Percentiles rank a stretch among this genome's conserved stretches.
Conservation (phyloP, 2,113 vertebrate genomes). For the Odobenus rosmarus region DNA sequence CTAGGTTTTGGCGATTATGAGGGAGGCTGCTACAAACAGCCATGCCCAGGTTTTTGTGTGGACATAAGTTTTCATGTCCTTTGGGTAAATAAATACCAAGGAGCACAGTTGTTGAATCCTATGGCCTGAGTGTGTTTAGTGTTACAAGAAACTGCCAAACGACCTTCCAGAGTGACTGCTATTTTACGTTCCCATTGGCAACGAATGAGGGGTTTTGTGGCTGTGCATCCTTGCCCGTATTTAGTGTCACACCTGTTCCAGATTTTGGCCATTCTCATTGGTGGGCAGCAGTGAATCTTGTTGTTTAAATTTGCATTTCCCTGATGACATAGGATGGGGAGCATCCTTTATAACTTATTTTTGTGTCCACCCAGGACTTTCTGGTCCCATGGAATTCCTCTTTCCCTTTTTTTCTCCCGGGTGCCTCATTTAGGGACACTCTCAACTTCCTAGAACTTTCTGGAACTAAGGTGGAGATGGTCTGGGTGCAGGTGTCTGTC, state of each 20-base stretch:
- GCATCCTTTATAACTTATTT: not conserved
- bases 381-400: not conserved
- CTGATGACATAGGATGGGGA: not conserved
- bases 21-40: not conserved
- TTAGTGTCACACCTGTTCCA: not conserved
- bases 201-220: rapidly evolving
- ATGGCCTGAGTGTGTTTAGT: not conserved
- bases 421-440: too few relatives aligned
- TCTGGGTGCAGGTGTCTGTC: too few relatives aligned
- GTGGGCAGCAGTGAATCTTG: not conserved
- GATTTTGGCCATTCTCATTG: not conserved
- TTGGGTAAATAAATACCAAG: not conserved
- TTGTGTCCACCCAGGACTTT: not conserved
- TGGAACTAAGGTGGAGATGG: not conserved
- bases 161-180: not conserved
- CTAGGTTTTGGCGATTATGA: not conserved
- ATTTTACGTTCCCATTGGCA: not conserved
- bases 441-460: not conserved
- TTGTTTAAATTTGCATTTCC: not conserved
- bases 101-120: not conserved
- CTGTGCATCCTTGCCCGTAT: not conserved
- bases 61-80: not conserved
- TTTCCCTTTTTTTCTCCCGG: not conserved
- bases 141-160: not conserved
- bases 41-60: not conserved